Evolutionary conservation across 2,113 vertebrate species (phyloP).

Genomic region (Tetraodon nigroviridis): DNA sequence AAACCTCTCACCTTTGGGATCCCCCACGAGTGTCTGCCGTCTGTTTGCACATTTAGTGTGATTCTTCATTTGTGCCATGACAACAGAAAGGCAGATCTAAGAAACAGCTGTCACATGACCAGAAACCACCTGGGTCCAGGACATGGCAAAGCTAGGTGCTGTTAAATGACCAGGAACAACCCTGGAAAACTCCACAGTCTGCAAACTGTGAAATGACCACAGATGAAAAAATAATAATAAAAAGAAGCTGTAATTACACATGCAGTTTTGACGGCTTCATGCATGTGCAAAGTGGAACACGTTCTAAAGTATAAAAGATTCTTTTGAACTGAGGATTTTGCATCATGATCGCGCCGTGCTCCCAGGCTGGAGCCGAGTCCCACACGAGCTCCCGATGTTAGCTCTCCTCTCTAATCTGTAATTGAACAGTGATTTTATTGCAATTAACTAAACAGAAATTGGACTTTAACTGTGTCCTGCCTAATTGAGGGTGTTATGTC

Average conservation of each 20-base stretch:
- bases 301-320: too few species aligned
- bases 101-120: conserved; percentile 30
- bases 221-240: conserved; percentile 2
- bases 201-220: conserved; percentile 43
- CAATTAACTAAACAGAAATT: background rate
- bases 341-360: too few species aligned
- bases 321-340: too few species aligned
- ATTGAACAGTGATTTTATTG: background rate
- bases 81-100: conserved; percentile 27
- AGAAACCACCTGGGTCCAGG: conserved; percentile 30
- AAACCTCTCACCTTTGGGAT: conserved; percentile 36
- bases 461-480: background rate
- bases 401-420: background rate
- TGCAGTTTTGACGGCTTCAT: too few species aligned
- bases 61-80: conserved; percentile 17
- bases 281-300: too few species aligned
- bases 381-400: too few species aligned
- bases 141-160: conserved; percentile 32
- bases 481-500: background rate
- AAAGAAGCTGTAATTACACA: too few species aligned
- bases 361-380: too few species aligned
- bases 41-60: conserved; percentile 5
- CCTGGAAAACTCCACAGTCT: conserved; percentile 10
- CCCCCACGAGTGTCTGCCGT: conserved; percentile 12
- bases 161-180: conserved; percentile 37